Evolutionary conservation across 23 tunicate species (phyloP).

Genomic region (Styela plicata): DNA sequence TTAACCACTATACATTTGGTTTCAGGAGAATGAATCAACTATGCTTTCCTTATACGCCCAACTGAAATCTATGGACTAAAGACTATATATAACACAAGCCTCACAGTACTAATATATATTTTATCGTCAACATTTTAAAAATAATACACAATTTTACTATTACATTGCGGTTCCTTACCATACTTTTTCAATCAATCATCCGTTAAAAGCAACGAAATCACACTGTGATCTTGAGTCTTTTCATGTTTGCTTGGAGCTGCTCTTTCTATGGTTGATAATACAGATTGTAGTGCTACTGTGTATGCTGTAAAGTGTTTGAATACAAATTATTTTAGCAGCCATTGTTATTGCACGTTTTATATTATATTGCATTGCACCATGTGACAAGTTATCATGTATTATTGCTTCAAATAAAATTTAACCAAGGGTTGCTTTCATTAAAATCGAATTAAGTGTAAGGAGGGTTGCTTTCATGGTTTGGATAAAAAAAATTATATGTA

Average conservation of each 20-base stretch:
- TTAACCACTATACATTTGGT: too few species aligned
- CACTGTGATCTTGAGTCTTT: conserved; percentile 22
- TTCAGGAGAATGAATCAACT: neutral
- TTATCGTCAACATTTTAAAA: neutral
- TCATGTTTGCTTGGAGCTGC: conserved; percentile 8
- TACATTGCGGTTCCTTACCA: too few species aligned
- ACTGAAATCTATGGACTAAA: neutral
- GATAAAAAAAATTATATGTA: too few species aligned
- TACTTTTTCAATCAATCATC: neutral
- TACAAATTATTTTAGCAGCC: too few species aligned
- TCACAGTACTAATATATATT: too few species aligned
- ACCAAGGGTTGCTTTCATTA: too few species aligned
- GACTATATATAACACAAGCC: neutral
- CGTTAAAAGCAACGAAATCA: conserved; percentile 14
- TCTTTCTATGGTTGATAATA: conserved; percentile 20
- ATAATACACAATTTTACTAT: neutral
- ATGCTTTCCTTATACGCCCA: neutral
- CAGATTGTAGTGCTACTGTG: conserved; percentile 27
- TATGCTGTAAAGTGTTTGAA: conserved; percentile 4
- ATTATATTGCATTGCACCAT: too few species aligned
- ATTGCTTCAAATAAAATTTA: too few species aligned
- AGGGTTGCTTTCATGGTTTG: too few species aligned
- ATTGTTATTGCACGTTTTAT: too few species aligned
- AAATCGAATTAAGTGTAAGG: too few species aligned
- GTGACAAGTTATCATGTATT: too few species aligned